Evolutionary conservation across 2,113 vertebrate species (phyloP).

Genomic region (Chroicocephalus ridibundus): DNA sequence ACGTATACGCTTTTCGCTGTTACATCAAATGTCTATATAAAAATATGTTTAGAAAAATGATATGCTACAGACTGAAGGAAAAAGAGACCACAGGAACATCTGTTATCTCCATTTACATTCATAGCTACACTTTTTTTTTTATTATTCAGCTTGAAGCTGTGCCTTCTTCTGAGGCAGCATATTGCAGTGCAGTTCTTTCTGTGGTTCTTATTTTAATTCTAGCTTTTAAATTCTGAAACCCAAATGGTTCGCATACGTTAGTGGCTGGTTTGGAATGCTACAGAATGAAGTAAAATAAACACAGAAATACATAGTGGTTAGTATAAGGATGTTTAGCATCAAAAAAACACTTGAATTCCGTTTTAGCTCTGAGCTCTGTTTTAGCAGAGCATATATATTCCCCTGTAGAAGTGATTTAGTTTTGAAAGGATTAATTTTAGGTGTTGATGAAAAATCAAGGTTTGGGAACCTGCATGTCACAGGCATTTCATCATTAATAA

Average conservation of each 20-base stretch:
- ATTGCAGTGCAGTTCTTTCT: not conserved
- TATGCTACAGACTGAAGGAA: not conserved
- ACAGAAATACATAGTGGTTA: not conserved
- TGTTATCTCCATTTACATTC: not conserved
- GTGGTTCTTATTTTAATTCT: not conserved
- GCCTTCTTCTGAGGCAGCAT: not conserved
- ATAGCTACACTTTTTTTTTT: not conserved
- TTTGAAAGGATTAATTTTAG: not conserved
- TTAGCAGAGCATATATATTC: not conserved
- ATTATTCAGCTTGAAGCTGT: not conserved
- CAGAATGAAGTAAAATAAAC: not conserved
- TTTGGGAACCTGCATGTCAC: not conserved
- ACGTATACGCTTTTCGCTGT: not conserved
- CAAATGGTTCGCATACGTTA: not conserved
- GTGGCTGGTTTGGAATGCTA: not conserved
- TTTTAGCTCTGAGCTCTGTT: not conserved
- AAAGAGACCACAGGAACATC: not conserved
- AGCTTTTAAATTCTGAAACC: not conserved
- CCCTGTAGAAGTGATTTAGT: not conserved
- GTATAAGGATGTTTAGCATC: not conserved
- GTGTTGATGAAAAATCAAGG: not conserved
- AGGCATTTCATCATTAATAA: not conserved
- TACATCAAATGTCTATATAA: not conserved
- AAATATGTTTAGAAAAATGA: not conserved
- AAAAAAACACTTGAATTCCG: rapidly evolving